Percentiles rank a stretch among this genome's conserved stretches.
These are phyloP conservation scores for Lasioglossum baleicum DNA, from an alignment of 1,140 invertebrate species.

Conservation along the genomic window DNA sequence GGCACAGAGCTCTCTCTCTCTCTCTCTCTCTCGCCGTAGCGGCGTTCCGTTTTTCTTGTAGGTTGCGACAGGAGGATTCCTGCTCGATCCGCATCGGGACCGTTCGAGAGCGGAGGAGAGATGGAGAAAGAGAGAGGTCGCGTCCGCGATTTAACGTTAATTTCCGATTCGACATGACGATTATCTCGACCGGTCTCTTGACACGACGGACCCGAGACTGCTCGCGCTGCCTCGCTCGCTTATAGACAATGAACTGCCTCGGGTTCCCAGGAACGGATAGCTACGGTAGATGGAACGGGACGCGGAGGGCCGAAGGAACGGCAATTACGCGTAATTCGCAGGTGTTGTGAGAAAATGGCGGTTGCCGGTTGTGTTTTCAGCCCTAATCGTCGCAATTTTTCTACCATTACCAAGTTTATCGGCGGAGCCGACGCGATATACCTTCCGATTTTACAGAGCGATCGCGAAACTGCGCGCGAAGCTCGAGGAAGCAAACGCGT, in stretches of 20 bases:
- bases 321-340: conserved; percentile 80
- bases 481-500: background rate
- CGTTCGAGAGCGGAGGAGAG: background rate
- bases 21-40: background rate
- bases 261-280: conserved; percentile 77
- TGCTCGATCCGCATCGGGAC: background rate
- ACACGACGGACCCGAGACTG: conserved; percentile 50
- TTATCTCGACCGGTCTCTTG: conserved; percentile 60
- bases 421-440: conserved; percentile 46
- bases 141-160: conserved; percentile 64
- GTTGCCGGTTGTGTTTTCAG: conserved; percentile 76
- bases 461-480: conserved; percentile 24
- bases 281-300: conserved; percentile 65
- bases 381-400: conserved; percentile 79
- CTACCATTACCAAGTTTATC: conserved; percentile 76
- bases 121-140: background rate
- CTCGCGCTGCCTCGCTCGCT: conserved; percentile 18
- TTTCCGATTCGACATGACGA: conserved; percentile 76
- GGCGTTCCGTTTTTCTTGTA: conserved; percentile 37
- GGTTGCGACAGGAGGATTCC: background rate
- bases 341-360: conserved; percentile 79
- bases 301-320: conserved; percentile 56
- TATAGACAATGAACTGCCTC: conserved; percentile 74
- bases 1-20: background rate
- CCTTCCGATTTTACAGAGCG: conserved; percentile 58